Evolutionary conservation across 2,888 invertebrate species (phyloP).

Genomic region (Nesidiocoris tenuis): DNA sequence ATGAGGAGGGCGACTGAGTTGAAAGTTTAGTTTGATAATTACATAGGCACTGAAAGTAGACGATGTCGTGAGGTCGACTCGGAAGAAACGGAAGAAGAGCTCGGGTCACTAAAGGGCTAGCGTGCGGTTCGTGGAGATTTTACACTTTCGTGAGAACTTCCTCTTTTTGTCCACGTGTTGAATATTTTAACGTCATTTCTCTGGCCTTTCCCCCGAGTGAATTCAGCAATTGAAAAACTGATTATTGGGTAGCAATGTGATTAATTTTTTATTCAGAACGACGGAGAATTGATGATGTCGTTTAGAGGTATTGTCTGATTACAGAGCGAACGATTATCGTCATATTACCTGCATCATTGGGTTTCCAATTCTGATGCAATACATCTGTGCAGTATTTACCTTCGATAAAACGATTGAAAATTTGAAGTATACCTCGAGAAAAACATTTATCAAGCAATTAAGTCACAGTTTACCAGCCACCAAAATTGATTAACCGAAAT

Average conservation of each 20-base stretch:
- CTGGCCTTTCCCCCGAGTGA: neutral
- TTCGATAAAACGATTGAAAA: too few relatives aligned
- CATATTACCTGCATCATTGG: too few relatives aligned
- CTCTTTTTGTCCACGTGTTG: conserved; percentile 20
- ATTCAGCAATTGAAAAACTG: neutral
- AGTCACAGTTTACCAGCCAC: too few relatives aligned
- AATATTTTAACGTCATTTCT: conserved; percentile 22
- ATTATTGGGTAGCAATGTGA: neutral
- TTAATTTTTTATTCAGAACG: too few relatives aligned
- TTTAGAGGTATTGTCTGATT: too few relatives aligned
- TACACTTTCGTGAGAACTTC: conserved; percentile 25
- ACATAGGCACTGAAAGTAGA: neutral
- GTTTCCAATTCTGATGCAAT: too few relatives aligned
- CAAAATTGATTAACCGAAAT: too few relatives aligned
- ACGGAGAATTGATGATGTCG: too few relatives aligned
- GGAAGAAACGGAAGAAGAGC: neutral
- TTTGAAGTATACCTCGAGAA: too few relatives aligned
- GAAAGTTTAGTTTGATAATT: neutral
- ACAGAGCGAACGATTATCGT: too few relatives aligned
- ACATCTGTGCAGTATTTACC: too few relatives aligned
- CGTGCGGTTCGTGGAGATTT: conserved; percentile 8
- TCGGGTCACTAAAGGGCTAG: conserved; percentile 1
- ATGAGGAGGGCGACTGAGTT: conserved; percentile 11
- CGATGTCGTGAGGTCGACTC: neutral
- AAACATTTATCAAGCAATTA: too few relatives aligned